Base-by-base conservation (phyloP, 2,113 vertebrate genomes). In the Macquaria ambigua region DNA sequence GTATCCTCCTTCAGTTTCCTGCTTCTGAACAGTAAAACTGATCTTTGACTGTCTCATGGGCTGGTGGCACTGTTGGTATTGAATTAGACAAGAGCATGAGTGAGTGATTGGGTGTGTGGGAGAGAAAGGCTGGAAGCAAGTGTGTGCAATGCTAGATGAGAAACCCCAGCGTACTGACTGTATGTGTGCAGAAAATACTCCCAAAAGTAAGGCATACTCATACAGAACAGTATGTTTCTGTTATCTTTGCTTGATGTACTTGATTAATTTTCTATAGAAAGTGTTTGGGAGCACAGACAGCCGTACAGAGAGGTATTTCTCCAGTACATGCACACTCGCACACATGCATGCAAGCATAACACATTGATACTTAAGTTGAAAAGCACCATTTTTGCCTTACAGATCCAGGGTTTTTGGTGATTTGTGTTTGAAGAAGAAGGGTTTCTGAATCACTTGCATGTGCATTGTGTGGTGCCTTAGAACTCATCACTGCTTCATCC, bases 21-120 rank as follows among this genome's bases (percentile, higher is more conserved):
- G 80, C 87, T 77, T 87, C 74, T 84, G 61, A 90, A 80, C 79
- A 74, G 62, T 74, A 77, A 64, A 77, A 68, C 78, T 78, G 77
- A 84, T 81, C 70, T 87, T 79, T 86, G 84, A 77, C 82, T 84
- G 84, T 84, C 77, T 81, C 61, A 46, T 85, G 81, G 90, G 84
- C 83, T 88, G 90, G 87, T 85, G 82, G 89, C 59, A 80, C 83
- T 84, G 62, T 84, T 81, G 70, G 55, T 64, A 66, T 34, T 82
- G 79, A 81, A 61, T 77, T 82, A 81, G 74, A 62, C 39, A 12
- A 80, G 53, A 63, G 74, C 70, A 68, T 74, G 88, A 70, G 74
- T 86, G 80, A 86, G 80, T 87, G 77, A 82, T 3, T 55, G 56
- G 3, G 81, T 77, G 74, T 71, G 73, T 37, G 79, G 8, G 79